Evolutionary conservation across 2,797 vertebrate genomes (phyloP).

Genomic region (Mus spretus): DNA sequence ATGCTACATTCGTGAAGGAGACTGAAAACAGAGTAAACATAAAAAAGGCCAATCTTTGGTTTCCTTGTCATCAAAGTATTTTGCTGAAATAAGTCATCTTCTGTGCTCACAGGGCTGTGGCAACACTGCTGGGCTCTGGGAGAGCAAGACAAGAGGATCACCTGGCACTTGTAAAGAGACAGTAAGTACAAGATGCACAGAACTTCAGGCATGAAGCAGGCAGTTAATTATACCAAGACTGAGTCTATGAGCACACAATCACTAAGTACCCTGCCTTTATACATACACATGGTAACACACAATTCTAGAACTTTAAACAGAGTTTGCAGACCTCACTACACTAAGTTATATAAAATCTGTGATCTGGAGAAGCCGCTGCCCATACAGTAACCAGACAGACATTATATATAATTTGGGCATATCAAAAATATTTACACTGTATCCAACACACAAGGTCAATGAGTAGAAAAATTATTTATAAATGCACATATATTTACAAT

Average conservation of each 20-base stretch:
- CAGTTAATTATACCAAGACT: slow-evolving; percentile 24
- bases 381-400: slow-evolving; percentile 79
- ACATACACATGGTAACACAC: slow-evolving; percentile 55
- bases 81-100: slow-evolving; percentile 45
- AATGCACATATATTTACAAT: slow-evolving; percentile 89
- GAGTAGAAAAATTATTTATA: slow-evolving; percentile 92
- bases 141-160: neutral
- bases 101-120: neutral
- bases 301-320: slow-evolving; percentile 63
- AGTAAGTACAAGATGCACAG: slow-evolving; percentile 23
- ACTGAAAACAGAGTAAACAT: slow-evolving; percentile 32
- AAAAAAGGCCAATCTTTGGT: slow-evolving; percentile 73
- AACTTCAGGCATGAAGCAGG: slow-evolving; percentile 28
- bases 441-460: slow-evolving; percentile 84
- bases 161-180: slow-evolving; percentile 49
- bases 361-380: slow-evolving; percentile 84
- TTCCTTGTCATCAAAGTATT: slow-evolving; percentile 64
- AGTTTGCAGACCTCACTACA: slow-evolving; percentile 76
- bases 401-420: slow-evolving; percentile 87
- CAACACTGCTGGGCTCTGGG: neutral
- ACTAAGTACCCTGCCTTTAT: slow-evolving; percentile 55
- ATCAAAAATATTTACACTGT: slow-evolving; percentile 90
- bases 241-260: slow-evolving; percentile 20
- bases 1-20: neutral
- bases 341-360: slow-evolving; percentile 69